Percentiles rank a stretch among this genome's conserved stretches.
Conservation (phyloP, 2,888 invertebrate species). For the Poecilus cupreus region DNA sequence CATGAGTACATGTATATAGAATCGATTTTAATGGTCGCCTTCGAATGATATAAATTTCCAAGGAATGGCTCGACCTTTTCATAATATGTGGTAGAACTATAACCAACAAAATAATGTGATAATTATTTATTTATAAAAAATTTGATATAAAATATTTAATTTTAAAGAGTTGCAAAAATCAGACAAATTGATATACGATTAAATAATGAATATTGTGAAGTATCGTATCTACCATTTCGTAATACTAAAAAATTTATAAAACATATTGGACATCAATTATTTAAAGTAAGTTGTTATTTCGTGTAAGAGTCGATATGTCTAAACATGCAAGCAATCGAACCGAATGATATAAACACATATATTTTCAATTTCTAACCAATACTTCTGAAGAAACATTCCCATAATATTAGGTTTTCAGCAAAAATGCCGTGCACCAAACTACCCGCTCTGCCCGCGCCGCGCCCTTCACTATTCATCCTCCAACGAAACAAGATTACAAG, state of each 20-base stretch:
- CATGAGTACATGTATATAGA: no score
- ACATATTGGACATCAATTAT: slow-evolving; percentile 11
- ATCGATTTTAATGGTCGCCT: no score
- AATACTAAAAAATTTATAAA: neutral
- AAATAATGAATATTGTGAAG: neutral
- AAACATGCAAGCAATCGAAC: slow-evolving; percentile 36
- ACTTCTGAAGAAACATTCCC: neutral
- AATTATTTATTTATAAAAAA: no score
- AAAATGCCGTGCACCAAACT: slow-evolving; percentile 20
- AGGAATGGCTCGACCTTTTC: no score
- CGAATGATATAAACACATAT: neutral
- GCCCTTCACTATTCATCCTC: neutral
- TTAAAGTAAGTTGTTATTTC: slow-evolving; percentile 10
- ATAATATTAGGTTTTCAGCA: slow-evolving; percentile 13
- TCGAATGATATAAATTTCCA: no score
- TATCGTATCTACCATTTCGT: neutral
- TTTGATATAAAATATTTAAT: no score
- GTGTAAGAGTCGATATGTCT: neutral
- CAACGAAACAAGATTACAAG: neutral
- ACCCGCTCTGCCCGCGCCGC: neutral
- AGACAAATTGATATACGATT: no score
- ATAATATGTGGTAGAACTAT: no score
- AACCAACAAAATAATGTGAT: no score
- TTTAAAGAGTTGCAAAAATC: no score
- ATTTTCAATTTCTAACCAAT: slow-evolving; percentile 33